Conservation (phyloP, 2,888 invertebrate genomes). For the Litoditis marina region DNA sequence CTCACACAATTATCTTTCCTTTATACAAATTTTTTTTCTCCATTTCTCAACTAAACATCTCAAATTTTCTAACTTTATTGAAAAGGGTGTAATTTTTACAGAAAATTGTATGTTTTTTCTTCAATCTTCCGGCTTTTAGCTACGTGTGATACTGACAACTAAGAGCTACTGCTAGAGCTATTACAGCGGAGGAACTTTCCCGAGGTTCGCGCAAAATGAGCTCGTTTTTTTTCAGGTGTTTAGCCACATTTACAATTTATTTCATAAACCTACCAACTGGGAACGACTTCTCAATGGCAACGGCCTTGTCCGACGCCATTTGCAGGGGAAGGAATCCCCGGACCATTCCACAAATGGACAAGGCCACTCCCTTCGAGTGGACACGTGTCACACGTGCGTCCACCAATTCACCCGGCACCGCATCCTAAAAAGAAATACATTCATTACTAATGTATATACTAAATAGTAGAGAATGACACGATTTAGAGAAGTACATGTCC, state of each 20-base stretch:
- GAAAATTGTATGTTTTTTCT: too few relatives aligned
- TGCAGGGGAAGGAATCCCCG: conserved; percentile 42
- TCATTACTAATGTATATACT: neutral
- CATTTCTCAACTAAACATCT: too few relatives aligned
- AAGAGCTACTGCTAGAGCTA: too few relatives aligned
- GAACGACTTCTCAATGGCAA: conserved; percentile 26
- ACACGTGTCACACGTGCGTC: conserved; percentile 25
- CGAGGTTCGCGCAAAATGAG: too few relatives aligned
- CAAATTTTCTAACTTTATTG: too few relatives aligned
- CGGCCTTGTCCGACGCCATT: conserved; percentile 37
- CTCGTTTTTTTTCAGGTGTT: too few relatives aligned
- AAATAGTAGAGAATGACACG: neutral
- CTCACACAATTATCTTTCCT: too few relatives aligned
- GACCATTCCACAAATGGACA: conserved; percentile 29
- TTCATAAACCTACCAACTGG: conserved; percentile 19
- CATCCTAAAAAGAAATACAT: conserved; percentile 24
- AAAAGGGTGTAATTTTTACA: too few relatives aligned
- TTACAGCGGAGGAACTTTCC: too few relatives aligned
- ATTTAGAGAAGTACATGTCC: neutral
- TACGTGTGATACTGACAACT: too few relatives aligned
- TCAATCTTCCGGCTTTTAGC: too few relatives aligned
- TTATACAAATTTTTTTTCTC: too few relatives aligned
- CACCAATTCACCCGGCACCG: conserved; percentile 34
- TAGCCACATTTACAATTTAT: neutral
- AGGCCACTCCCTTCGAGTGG: conserved; percentile 24